Evolutionary conservation across 2,797 vertebrate species (phyloP).

Genomic region (Acipenser ruthenus): DNA sequence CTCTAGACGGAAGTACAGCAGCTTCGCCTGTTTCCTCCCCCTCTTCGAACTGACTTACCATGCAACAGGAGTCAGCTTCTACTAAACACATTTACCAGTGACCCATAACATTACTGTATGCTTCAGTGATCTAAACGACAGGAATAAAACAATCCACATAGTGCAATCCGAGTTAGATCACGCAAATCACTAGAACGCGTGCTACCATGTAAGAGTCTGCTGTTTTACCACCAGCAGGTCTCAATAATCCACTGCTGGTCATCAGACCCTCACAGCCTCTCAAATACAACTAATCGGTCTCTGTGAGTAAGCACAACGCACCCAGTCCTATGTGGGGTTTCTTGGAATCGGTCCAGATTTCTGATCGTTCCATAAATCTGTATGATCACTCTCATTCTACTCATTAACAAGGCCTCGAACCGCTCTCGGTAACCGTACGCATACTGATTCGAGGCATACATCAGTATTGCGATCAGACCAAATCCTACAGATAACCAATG

Average conservation of each 20-base stretch:
- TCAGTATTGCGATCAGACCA: conserved; percentile 15
- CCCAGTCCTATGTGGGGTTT: neutral
- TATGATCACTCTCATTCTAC: conserved; percentile 4
- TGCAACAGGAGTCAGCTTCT: neutral
- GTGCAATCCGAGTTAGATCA: neutral
- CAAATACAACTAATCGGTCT: neutral
- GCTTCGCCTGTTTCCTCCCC: neutral
- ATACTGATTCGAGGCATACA: conserved; percentile 22
- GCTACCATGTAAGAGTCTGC: too few species aligned
- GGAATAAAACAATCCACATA: neutral
- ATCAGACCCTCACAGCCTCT: neutral
- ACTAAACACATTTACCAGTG: conserved; percentile 4
- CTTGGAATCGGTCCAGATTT: conserved; percentile 4
- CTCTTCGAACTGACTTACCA: conserved; percentile 1
- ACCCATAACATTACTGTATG: conserved; percentile 2
- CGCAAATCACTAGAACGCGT: too few species aligned
- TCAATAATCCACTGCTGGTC: neutral
- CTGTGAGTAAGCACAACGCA: neutral
- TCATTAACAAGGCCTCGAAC: conserved; percentile 27
- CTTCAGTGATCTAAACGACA: neutral
- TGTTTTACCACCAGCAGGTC: too few species aligned
- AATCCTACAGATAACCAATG: conserved; percentile 18
- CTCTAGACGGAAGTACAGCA: neutral
- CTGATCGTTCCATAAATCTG: conserved; percentile 1
- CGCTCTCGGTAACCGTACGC: conserved; percentile 15